Evolutionary conservation across 2,797 vertebrate genomes (phyloP).

Genomic region (Coregonus sp.): DNA sequence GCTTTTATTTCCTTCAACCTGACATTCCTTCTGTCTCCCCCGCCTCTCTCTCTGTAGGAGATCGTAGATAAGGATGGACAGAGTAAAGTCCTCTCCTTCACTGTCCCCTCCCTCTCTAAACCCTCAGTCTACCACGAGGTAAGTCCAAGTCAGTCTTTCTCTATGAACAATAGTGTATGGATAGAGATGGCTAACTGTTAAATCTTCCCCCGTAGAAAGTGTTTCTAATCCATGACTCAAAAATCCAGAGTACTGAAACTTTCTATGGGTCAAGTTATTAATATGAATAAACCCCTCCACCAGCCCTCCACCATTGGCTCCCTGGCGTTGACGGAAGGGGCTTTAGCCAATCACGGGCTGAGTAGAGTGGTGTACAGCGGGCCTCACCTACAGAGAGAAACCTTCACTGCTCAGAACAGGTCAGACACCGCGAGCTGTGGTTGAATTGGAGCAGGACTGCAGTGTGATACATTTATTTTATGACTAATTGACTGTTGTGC

Average conservation of each 20-base stretch:
- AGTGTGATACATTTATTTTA: no score
- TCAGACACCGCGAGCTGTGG: constrained; percentile 44
- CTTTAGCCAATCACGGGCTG: constrained; percentile 92
- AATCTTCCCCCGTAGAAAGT: neutral
- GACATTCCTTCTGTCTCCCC: neutral
- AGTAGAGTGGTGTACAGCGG: constrained; percentile 94
- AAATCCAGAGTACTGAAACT: neutral
- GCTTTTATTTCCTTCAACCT: neutral
- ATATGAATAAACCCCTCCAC: constrained; percentile 4
- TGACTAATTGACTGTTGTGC: neutral
- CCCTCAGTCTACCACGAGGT: constrained; percentile 98
- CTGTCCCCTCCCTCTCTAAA: constrained; percentile 95
- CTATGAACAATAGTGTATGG: neutral
- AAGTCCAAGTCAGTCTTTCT: constrained; percentile 50
- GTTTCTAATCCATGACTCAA: neutral
- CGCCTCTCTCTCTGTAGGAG: constrained; percentile 77
- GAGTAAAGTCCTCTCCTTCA: constrained; percentile 93
- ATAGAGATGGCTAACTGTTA: neutral
- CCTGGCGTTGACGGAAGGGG: constrained; percentile 94
- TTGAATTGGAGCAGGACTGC: neutral
- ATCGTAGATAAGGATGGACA: constrained; percentile 97
- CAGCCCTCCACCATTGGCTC: constrained; percentile 95
- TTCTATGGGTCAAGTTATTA: neutral
- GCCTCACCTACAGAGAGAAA: constrained; percentile 95
- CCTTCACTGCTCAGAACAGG: constrained; percentile 96